Conservation (phyloP, 2,888 invertebrate species). For the Stenodema calcarata region DNA sequence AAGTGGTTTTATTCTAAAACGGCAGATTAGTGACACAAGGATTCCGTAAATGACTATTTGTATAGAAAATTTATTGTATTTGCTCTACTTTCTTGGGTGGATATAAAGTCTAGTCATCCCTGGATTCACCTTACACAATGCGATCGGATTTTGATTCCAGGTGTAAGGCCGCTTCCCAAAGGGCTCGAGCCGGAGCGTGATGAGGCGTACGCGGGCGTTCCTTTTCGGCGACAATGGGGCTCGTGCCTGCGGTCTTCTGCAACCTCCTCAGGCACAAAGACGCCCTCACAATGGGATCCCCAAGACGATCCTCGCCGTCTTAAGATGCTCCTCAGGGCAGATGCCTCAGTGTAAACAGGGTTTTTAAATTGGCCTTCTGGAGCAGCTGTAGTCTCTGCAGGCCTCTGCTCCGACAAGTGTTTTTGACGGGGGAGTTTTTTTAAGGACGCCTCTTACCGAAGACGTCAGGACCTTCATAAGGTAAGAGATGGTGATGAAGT, state of each 20-base stretch:
- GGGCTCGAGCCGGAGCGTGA: not conserved
- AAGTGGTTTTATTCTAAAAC: no score
- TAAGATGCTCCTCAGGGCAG: not conserved
- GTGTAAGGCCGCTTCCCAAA: no score
- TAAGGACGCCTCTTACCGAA: no score
- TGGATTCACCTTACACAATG: not conserved
- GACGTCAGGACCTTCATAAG: no score
- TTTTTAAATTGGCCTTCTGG: constrained; percentile 23
- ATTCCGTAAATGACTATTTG: no score
- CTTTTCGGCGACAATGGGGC: not conserved
- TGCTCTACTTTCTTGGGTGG: no score
- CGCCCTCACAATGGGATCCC: not conserved
- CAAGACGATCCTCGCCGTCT: constrained; percentile 17
- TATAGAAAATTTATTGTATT: no score
- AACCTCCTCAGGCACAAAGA: not conserved
- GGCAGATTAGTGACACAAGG: no score
- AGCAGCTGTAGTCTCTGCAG: not conserved
- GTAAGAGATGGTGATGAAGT: no score
- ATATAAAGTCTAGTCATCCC: not conserved
- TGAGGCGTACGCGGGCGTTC: not conserved
- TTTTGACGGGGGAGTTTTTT: not conserved
- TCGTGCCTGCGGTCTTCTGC: not conserved
- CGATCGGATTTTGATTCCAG: not conserved
- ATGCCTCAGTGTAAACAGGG: constrained; percentile 31
- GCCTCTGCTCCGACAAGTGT: not conserved